Base-by-base conservation (phyloP, 37 sponge, comb jelly and placozoan genomes). In the Tethya wilhelma region DNA sequence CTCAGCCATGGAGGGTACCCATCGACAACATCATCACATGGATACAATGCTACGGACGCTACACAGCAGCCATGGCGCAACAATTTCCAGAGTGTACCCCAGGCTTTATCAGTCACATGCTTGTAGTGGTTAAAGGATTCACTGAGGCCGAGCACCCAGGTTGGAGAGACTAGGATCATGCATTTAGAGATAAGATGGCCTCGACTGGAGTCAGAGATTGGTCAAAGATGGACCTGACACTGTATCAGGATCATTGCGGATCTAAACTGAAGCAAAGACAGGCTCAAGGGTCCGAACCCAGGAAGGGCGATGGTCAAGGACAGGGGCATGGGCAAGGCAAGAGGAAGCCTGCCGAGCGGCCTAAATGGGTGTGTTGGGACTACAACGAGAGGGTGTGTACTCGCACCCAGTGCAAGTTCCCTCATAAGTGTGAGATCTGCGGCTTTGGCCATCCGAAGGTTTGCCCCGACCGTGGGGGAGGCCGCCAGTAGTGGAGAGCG, bases 21-120 rank as follows among this genome's bases (percentile, higher is more conserved):
- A 60, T 60, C n/a, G 5, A 60, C 62, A 60, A 60, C 62, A 60
- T 60, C 26, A 60, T 60, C 62, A 60, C 62, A 25, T 60, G 62
- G 62, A 30, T 60, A 23, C 62, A 60, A 17, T 60, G 62, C 25
- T 60, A 28, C n/a, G 62, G 23, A 25, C n/a, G 62, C 23, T 60
- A 60, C 62, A 60, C 62, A 30, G 62, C 62, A 19, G 62, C 62
- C 6, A 60, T 60, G 62, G 62, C 62, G 7, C 62, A 19, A 30
- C 62, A 60, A 7, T 6, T 6, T 30, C 62, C 62, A 6, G 62
- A 60, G n/a, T 60, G 62, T 30, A 60, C 62, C 11, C 29, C 25
- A 19, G 62, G 62, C 62, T 60, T 60, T 17, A 60, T 60, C 29
- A 60, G 62, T 19, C 62, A 60, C 62, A 7, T 60, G n/a, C 62